Conservation (phyloP, 2,113 vertebrate genomes). For the Prunella fulvescens region DNA sequence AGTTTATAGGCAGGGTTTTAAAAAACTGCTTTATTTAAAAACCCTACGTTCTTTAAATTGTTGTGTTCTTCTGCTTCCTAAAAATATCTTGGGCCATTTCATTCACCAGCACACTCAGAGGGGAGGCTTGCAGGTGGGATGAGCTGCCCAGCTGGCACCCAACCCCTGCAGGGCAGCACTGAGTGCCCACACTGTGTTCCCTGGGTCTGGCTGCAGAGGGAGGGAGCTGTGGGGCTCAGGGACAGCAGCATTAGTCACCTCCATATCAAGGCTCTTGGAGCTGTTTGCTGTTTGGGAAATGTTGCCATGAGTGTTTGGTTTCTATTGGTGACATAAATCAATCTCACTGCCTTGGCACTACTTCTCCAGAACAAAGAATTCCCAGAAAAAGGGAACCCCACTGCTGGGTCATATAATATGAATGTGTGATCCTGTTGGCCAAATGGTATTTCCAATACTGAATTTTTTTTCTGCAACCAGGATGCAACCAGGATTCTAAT, state of each 20-base stretch:
- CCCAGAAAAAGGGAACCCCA: constrained; percentile 19
- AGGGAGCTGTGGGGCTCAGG: not conserved
- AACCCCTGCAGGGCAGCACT: accelerated
- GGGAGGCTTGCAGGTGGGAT: not conserved
- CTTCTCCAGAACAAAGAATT: constrained; percentile 28
- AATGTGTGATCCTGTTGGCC: not conserved
- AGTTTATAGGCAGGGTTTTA: not conserved
- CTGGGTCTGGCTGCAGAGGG: not conserved
- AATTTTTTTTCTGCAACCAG: not conserved
- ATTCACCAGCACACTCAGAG: not conserved
- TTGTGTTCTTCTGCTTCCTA: not conserved
- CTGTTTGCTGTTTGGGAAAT: not conserved
- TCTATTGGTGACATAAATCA: constrained; percentile 41
- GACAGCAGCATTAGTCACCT: constrained; percentile 16
- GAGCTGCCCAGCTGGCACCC: not conserved
- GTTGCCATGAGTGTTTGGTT: not conserved
- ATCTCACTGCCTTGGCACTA: not conserved
- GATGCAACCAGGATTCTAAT: not conserved
- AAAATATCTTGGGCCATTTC: not conserved
- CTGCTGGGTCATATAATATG: not conserved
- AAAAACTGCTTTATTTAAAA: not conserved
- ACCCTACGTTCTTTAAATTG: not conserved
- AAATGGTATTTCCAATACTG: not conserved
- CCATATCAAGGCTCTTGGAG: not conserved
- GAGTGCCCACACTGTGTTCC: accelerated